Evolutionary conservation across 2,797 vertebrate genomes (phyloP).

Genomic region (Oryzias dopingdopingensis): DNA sequence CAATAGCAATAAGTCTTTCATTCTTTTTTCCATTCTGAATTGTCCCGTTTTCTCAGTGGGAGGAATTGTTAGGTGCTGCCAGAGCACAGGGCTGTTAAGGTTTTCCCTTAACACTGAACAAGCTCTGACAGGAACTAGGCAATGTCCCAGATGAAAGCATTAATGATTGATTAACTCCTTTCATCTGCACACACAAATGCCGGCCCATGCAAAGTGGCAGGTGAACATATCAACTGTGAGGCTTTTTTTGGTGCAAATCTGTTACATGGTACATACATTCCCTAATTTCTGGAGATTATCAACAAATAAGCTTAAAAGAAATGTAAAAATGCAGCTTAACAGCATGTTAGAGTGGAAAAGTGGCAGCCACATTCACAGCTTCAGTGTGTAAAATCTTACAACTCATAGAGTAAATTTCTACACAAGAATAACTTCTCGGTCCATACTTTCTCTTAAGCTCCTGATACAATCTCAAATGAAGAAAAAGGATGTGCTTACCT

Average conservation of each 20-base stretch:
- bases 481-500: constrained; percentile 47
- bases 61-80: constrained; percentile 35
- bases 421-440: too few species aligned
- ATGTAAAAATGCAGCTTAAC: too few species aligned
- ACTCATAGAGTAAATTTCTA: too few species aligned
- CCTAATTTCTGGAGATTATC: too few species aligned
- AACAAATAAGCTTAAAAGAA: too few species aligned
- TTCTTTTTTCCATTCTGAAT: constrained; percentile 28
- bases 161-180: constrained; percentile 70
- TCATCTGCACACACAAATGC: constrained; percentile 15
- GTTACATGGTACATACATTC: background rate
- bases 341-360: too few species aligned
- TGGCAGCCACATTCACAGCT: too few species aligned
- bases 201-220: background rate
- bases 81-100: constrained; percentile 23
- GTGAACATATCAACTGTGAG: constrained; percentile 6
- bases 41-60: constrained; percentile 12
- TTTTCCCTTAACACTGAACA: constrained; percentile 54
- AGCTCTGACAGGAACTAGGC: constrained; percentile 33
- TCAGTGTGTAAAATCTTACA: too few species aligned
- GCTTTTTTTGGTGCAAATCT: constrained; percentile 1
- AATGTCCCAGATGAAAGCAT: constrained; percentile 49
- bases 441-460: constrained; percentile 8
- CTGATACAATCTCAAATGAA: constrained; percentile 13
- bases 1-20: too few species aligned